A percentile compares a stretch with the other conserved stretches of the same genome.
These are phyloP conservation scores for Crioceris asparagi DNA, from an alignment of 2,888 invertebrate genomes.

Conservation along the genomic window DNA sequence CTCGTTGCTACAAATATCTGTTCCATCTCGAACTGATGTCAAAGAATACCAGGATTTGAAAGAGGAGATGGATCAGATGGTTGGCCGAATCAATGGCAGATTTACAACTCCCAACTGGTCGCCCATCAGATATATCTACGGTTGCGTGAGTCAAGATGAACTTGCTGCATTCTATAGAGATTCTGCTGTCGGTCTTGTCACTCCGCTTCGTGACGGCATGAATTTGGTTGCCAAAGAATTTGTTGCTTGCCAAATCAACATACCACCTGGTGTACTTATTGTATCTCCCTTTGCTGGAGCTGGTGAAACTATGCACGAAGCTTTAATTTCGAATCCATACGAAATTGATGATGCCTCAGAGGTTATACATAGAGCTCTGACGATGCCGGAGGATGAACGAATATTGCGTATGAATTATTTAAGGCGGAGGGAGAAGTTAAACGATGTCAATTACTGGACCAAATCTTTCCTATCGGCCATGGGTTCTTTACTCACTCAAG, in stretches of 20 bases:
- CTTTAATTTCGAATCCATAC: constrained; percentile 80
- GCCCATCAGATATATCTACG: constrained; percentile 77
- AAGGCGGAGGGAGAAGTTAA: constrained; percentile 65
- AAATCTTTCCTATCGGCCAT: constrained; percentile 77
- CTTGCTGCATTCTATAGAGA: constrained; percentile 80
- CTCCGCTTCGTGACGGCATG: constrained; percentile 83
- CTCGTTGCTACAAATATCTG: constrained; percentile 74
- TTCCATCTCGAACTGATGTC: constrained; percentile 82
- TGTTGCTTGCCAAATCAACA: constrained; percentile 83
- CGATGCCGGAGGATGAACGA: constrained; percentile 84
- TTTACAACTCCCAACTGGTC: constrained; percentile 90
- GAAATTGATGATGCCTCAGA: constrained; percentile 81
- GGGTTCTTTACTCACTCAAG: constrained; percentile 62
- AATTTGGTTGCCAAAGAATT: constrained; percentile 89
- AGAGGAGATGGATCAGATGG: constrained; percentile 82
- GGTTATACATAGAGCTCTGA: constrained; percentile 75
- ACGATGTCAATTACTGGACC: constrained; percentile 86
- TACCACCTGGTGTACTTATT: constrained; percentile 72
- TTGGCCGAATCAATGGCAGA: constrained; percentile 77
- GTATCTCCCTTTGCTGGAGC: constrained; percentile 88
- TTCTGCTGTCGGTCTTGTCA: constrained; percentile 76
- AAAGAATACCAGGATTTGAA: constrained; percentile 84
- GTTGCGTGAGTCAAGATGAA: constrained; percentile 78
- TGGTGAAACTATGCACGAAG: constrained; percentile 90
- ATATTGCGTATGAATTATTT: constrained; percentile 78